phyloP scores from a whole-genome alignment of 2,888 invertebrate species.

The Lasioglossum marginatum region DNA sequence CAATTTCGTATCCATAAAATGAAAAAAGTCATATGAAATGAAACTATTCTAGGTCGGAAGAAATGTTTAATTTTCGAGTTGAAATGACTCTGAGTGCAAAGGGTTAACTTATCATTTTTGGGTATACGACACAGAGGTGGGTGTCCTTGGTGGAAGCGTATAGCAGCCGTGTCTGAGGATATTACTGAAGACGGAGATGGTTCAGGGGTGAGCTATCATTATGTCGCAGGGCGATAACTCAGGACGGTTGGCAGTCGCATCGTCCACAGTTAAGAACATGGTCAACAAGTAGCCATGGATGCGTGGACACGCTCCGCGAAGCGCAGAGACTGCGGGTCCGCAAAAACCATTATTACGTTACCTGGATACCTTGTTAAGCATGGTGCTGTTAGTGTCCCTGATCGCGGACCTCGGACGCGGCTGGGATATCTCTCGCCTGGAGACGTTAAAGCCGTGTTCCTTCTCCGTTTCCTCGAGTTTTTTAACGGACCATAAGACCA shows the following conservation, averaged over 20 bases:
- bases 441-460: conserved; percentile 23
- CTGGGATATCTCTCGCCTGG: conserved; percentile 28
- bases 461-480: conserved; percentile 12
- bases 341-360: conserved; percentile 74
- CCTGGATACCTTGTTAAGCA: conserved; percentile 63
- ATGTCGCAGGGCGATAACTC: conserved; percentile 76
- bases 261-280: conserved; percentile 67
- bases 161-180: neutral
- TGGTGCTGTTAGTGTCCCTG: conserved; percentile 37
- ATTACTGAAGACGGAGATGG: neutral
- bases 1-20: too few species aligned
- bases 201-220: neutral
- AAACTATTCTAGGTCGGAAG: too few species aligned
- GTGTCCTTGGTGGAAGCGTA: neutral
- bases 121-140: neutral
- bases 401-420: conserved; percentile 22
- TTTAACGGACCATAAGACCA: neutral
- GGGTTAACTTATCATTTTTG: neutral
- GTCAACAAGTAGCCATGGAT: conserved; percentile 78
- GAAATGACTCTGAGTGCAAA: too few species aligned
- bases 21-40: too few species aligned
- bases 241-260: conserved; percentile 61
- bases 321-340: conserved; percentile 59
- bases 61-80: too few species aligned
- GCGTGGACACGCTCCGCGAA: conserved; percentile 71